A percentile compares a stretch with the other conserved stretches of the same genome.
Evolutionary conservation across 1,140 invertebrate species (phyloP).

Genomic region (Magallana ariakensis): DNA sequence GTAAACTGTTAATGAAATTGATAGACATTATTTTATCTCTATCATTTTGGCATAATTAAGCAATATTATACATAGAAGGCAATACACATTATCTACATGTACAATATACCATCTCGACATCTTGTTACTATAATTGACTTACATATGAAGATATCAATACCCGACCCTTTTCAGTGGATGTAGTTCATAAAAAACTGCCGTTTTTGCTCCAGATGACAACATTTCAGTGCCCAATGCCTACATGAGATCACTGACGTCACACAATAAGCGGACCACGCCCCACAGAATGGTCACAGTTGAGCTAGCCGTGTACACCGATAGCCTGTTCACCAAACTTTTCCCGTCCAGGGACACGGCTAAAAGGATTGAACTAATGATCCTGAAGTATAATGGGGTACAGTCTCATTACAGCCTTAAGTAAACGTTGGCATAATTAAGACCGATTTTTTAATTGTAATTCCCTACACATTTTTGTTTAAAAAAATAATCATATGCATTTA

Average conservation of each 20-base stretch:
- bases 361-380: conserved; percentile 36
- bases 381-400: conserved; percentile 56
- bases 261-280: not conserved
- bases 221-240: not conserved
- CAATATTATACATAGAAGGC: not conserved
- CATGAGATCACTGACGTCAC: not conserved
- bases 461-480: too few species aligned
- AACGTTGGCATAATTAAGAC: too few species aligned
- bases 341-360: not conserved
- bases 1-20: not conserved
- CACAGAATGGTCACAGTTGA: conserved; percentile 38
- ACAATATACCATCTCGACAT: too few species aligned
- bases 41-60: not conserved
- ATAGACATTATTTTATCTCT: not conserved
- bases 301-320: conserved; percentile 51
- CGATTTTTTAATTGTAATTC: too few species aligned
- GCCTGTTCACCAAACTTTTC: conserved; percentile 38
- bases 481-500: too few species aligned
- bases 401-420: not conserved
- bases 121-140: not conserved
- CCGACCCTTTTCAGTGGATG: not conserved
- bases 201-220: not conserved
- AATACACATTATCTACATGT: not conserved
- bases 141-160: not conserved
- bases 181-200: not conserved